These are phyloP conservation scores for Otis tarda DNA, from an alignment of 2,113 vertebrate species.

Conservation along the genomic window DNA sequence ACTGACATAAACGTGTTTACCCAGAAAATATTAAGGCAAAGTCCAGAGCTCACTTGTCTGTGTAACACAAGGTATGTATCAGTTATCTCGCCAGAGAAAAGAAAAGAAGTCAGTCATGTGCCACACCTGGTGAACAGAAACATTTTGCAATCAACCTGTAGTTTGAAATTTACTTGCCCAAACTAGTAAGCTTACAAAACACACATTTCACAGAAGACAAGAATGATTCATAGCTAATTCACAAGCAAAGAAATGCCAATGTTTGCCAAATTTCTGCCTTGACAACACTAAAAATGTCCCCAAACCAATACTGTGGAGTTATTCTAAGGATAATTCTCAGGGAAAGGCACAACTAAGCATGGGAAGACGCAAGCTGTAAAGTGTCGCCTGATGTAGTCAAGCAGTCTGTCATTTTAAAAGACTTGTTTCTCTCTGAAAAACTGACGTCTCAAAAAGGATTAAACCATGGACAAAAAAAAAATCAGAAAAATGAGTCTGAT, in stretches of 20 bases:
- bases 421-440: neutral
- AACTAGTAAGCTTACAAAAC: neutral
- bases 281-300: neutral
- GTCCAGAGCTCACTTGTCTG: neutral
- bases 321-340: neutral
- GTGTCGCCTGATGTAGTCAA: neutral
- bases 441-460: neutral
- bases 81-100: neutral
- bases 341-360: accelerated
- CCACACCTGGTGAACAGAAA: neutral
- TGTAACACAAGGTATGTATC: neutral
- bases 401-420: neutral
- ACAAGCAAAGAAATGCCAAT: neutral
- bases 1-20: neutral
- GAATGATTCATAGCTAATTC: neutral
- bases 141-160: neutral
- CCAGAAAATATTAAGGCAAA: neutral
- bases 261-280: neutral
- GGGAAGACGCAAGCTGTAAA: neutral
- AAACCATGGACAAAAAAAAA: neutral
- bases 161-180: neutral
- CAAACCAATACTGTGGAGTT: neutral
- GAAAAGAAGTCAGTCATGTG: neutral
- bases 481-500: neutral
- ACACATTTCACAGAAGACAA: neutral